A percentile compares a stretch with the other conserved stretches of the same genome.
These are phyloP conservation scores for Rhynchonycteris naso DNA, from an alignment of 2,797 vertebrate genomes.

Conservation along the genomic window DNA sequence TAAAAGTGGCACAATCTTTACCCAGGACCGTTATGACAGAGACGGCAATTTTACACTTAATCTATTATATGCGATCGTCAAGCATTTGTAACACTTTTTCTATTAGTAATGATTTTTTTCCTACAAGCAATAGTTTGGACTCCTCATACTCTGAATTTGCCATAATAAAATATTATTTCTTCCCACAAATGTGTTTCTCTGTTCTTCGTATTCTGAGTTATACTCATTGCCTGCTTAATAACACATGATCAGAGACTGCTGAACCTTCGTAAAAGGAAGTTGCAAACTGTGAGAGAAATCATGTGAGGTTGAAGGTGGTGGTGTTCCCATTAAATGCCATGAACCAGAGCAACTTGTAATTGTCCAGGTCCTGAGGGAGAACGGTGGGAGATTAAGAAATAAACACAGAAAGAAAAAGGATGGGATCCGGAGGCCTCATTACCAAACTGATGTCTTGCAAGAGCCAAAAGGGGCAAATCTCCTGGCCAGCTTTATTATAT, in stretches of 20 bases:
- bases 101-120: constrained; percentile 10
- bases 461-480: too few species aligned
- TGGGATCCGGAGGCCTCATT: too few species aligned
- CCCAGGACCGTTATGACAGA: neutral
- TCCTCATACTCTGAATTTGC: neutral
- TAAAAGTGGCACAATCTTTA: constrained; percentile 67
- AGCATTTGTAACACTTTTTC: neutral
- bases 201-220: neutral
- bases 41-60: constrained; percentile 56
- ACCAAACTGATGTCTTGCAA: too few species aligned
- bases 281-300: neutral
- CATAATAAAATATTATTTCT: neutral
- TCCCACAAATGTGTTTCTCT: neutral
- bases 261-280: neutral
- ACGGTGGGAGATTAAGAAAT: too few species aligned
- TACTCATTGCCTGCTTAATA: neutral
- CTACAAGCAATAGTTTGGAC: neutral
- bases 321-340: neutral
- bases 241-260: neutral
- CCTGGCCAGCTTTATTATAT: too few species aligned
- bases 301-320: neutral
- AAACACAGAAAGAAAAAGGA: too few species aligned
- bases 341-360: too few species aligned
- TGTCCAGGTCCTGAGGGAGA: too few species aligned
- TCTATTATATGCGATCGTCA: neutral